A percentile compares a stretch with the other conserved stretches of the same genome.
These are phyloP conservation scores for Pardalotus punctatus DNA, from an alignment of 2,113 vertebrate species.

Conservation along the genomic window DNA sequence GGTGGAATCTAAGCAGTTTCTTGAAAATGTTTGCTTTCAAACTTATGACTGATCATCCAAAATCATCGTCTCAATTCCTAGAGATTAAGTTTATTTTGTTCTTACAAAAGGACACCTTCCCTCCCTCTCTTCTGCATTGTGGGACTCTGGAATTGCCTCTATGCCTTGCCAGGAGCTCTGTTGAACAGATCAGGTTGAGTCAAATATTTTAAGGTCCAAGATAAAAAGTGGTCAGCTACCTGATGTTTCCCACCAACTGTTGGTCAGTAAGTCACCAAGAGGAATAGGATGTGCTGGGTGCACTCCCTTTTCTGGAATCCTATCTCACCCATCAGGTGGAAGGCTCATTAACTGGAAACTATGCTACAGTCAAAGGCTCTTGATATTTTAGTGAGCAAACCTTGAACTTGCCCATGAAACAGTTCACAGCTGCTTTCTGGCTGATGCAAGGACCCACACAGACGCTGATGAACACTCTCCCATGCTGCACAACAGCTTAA, in stretches of 20 bases:
- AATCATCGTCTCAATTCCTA: background rate
- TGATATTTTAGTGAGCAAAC: background rate
- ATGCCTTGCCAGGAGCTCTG: background rate
- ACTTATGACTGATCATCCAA: background rate
- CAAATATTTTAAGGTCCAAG: background rate
- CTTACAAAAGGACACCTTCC: background rate
- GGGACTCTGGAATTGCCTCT: background rate
- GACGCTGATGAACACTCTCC: background rate
- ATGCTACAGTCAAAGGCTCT: background rate
- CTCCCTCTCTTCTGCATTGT: background rate
- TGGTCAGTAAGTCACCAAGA: background rate
- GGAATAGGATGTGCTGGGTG: background rate
- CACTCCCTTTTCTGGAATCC: background rate
- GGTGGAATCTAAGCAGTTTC: background rate
- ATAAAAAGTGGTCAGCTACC: background rate
- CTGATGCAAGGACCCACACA: background rate
- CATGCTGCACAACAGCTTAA: background rate
- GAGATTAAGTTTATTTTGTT: background rate
- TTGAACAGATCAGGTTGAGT: background rate
- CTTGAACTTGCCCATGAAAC: background rate
- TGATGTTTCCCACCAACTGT: background rate
- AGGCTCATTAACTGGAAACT: background rate
- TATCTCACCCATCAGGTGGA: background rate
- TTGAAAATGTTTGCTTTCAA: background rate
- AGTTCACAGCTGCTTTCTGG: background rate